A percentile compares a stretch with the other conserved stretches of the same genome.
Evolutionary conservation across 2,797 vertebrate species (phyloP).

Genomic region (Protonibea diacanthus): DNA sequence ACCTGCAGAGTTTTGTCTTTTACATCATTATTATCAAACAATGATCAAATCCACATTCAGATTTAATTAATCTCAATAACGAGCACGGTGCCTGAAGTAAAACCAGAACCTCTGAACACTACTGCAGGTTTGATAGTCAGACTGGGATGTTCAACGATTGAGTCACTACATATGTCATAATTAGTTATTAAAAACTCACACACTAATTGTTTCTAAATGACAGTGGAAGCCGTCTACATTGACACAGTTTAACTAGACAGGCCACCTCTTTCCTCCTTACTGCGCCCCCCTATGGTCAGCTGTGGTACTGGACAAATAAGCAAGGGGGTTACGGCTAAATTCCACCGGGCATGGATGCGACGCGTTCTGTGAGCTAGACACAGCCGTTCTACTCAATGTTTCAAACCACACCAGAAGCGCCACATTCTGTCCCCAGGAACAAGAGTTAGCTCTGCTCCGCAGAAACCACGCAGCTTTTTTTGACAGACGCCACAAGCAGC

Average conservation of each 20-base stretch:
- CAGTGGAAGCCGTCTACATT: background rate
- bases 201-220: background rate
- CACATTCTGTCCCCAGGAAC: too few relatives aligned
- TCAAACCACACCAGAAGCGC: too few relatives aligned
- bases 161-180: background rate
- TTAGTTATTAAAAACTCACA: background rate
- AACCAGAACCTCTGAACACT: background rate
- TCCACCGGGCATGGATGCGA: too few relatives aligned
- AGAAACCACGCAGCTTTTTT: too few relatives aligned
- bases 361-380: too few relatives aligned
- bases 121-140: background rate
- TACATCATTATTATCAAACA: slow-evolving; percentile 35
- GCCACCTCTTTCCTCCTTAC: too few relatives aligned
- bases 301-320: background rate
- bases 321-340: too few relatives aligned
- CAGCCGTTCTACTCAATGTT: too few relatives aligned
- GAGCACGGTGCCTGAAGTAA: background rate
- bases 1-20: slow-evolving; percentile 43
- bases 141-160: too few relatives aligned
- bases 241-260: background rate
- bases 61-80: slow-evolving; percentile 29
- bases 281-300: background rate
- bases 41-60: slow-evolving; percentile 17
- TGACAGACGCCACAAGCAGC: too few relatives aligned
- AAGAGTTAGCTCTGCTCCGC: too few relatives aligned